Conservation (phyloP, 1,140 invertebrate species). For the Papilio dardanus region DNA sequence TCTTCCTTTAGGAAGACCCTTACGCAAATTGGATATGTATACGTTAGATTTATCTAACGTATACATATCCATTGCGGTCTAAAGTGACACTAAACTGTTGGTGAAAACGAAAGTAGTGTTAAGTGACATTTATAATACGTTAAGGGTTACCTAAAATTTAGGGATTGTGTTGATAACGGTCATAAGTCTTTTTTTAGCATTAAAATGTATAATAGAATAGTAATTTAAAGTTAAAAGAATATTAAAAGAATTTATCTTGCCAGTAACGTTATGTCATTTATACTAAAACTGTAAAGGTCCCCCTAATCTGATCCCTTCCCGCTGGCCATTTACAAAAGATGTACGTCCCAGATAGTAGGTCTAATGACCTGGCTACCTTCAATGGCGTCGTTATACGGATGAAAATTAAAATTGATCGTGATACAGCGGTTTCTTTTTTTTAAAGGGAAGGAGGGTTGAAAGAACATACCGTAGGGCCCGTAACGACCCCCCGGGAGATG, state of each 20-base stretch:
- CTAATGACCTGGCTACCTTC: slow-evolving; percentile 68
- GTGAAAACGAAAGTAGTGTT: no score
- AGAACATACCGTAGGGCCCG: slow-evolving; percentile 74
- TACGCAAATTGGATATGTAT: no score
- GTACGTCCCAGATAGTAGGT: slow-evolving; percentile 66
- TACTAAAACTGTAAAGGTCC: not conserved
- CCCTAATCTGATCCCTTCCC: not conserved
- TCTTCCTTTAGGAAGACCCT: no score
- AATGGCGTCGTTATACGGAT: slow-evolving; percentile 72
- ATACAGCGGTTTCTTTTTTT: slow-evolving; percentile 79
- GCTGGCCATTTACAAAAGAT: slow-evolving; percentile 68
- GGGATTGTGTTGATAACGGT: no score
- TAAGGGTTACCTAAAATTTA: no score
- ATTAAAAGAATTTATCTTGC: not conserved
- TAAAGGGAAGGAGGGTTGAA: slow-evolving; percentile 67
- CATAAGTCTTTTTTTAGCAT: not conserved
- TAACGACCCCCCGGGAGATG: slow-evolving; percentile 60
- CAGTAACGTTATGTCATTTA: not conserved
- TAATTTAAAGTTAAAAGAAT: not conserved
- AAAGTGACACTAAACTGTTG: no score
- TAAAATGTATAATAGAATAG: no score
- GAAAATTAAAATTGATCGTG: slow-evolving; percentile 79
- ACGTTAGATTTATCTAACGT: no score
- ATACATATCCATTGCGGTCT: no score
- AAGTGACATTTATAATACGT: no score